Conservation (phyloP, 2,797 vertebrate species). For the Silurus lanzhouensis region DNA sequence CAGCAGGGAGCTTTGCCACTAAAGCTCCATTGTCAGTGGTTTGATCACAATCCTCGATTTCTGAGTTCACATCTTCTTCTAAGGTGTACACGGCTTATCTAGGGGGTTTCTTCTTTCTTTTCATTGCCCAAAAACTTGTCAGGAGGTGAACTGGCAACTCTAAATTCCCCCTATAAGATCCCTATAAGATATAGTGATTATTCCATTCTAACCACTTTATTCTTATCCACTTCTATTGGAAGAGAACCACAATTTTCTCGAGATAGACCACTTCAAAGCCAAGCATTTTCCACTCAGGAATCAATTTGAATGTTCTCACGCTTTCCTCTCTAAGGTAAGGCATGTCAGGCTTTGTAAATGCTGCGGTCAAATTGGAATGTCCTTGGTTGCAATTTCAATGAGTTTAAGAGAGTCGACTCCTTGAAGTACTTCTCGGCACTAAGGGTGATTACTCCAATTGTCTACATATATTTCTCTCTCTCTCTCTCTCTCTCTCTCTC, state of each 20-base stretch:
- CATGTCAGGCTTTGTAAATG: background rate
- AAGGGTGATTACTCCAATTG: constrained; percentile 34
- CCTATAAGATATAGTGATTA: constrained; percentile 7
- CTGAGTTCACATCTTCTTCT: background rate
- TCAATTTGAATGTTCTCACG: constrained; percentile 11
- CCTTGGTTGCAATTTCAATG: constrained; percentile 9
- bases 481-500: constrained; percentile 9
- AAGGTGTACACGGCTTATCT: background rate
- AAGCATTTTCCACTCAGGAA: constrained; percentile 8
- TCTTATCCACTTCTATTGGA: constrained; percentile 24
- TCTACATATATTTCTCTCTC: constrained; percentile 14
- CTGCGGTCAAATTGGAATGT: constrained; percentile 8
- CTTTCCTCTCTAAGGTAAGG: constrained; percentile 9
- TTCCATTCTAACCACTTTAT: constrained; percentile 13
- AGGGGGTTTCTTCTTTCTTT: background rate
- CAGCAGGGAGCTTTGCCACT: background rate
- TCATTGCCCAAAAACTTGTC: background rate
- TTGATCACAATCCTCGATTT: background rate
- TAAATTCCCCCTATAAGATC: background rate
- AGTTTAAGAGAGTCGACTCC: constrained; percentile 10
- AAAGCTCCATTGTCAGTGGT: background rate
- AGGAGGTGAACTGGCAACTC: background rate
- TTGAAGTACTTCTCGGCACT: constrained; percentile 29
- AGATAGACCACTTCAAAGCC: constrained; percentile 22
- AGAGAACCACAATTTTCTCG: constrained; percentile 8